Percentiles rank a stretch among this genome's conserved stretches.
Evolutionary conservation across 2,888 invertebrate genomes (phyloP).

Genomic region (Synergus gifuensis): DNA sequence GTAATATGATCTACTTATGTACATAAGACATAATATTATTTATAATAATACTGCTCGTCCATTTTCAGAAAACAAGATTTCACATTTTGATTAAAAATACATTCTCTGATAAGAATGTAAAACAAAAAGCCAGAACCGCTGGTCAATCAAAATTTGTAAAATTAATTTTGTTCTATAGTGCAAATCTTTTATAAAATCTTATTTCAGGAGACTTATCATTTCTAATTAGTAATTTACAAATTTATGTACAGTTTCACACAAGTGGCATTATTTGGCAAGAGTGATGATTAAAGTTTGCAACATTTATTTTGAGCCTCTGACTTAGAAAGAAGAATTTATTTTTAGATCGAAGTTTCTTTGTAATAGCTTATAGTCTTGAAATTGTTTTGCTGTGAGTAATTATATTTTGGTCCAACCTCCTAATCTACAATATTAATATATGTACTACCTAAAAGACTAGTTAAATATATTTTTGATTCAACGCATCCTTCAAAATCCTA

Average conservation of each 20-base stretch:
- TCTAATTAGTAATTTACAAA: background rate
- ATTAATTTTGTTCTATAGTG: background rate
- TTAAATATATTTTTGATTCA: background rate
- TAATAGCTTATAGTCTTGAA: background rate
- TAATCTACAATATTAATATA: background rate
- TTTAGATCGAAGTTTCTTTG: background rate
- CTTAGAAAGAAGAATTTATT: background rate
- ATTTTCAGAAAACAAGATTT: constrained; percentile 29
- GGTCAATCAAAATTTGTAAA: background rate
- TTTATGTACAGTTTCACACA: background rate
- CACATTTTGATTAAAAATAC: background rate
- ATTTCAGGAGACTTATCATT: background rate
- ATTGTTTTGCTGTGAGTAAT: background rate
- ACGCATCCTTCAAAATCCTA: background rate
- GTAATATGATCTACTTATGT: constrained; percentile 8
- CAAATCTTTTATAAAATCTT: background rate
- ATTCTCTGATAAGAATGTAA: too few species aligned
- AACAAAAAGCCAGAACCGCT: too few species aligned
- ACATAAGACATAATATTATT: constrained; percentile 19
- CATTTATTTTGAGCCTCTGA: background rate
- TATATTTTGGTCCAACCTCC: background rate
- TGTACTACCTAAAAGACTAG: background rate
- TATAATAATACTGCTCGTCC: constrained; percentile 33
- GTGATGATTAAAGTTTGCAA: background rate
- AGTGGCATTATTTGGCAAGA: background rate